Percentiles rank a stretch among this genome's conserved stretches.
These are phyloP conservation scores for Drosophila monieri DNA, from an alignment of 2,888 invertebrate species.

Conservation along the genomic window DNA sequence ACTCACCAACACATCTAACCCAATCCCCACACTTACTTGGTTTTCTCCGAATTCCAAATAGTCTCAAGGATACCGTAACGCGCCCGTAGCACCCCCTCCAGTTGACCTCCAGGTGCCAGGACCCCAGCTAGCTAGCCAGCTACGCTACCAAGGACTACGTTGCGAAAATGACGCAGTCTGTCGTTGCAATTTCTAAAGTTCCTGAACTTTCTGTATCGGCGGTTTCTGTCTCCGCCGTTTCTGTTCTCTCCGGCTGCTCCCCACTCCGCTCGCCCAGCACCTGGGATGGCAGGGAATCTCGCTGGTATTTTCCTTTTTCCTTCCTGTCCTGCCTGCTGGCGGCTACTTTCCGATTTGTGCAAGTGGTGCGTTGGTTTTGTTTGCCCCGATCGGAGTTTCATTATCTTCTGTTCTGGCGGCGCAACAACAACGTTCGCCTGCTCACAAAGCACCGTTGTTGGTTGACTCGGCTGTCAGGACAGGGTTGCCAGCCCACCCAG, in stretches of 20 bases:
- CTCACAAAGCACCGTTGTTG: slow-evolving; percentile 23
- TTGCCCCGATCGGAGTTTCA: slow-evolving; percentile 20
- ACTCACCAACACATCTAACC: background rate
- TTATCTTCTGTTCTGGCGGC: slow-evolving; percentile 17
- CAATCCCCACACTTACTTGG: slow-evolving; percentile 5
- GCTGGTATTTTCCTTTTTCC: background rate
- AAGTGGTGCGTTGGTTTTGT: slow-evolving; percentile 15
- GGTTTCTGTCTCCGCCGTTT: background rate
- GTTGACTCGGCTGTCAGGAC: slow-evolving; percentile 1
- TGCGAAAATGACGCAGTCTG: background rate
- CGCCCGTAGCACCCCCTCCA: background rate
- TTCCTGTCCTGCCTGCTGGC: background rate
- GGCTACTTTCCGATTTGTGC: slow-evolving; percentile 4
- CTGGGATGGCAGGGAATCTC: background rate
- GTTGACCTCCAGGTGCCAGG: slow-evolving; percentile 9
- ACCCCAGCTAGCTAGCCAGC: background rate
- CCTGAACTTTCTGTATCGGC: slow-evolving; percentile 3
- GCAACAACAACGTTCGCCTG: slow-evolving; percentile 23
- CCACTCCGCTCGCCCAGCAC: background rate
- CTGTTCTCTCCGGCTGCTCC: slow-evolving; percentile 1
- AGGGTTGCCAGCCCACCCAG: slow-evolving; percentile 12
- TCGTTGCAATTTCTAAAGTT: background rate
- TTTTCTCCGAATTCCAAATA: background rate
- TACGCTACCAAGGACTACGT: background rate
- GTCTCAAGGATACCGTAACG: background rate